Base-by-base conservation (phyloP, 2,888 invertebrate genomes). In the Empis livida region DNA sequence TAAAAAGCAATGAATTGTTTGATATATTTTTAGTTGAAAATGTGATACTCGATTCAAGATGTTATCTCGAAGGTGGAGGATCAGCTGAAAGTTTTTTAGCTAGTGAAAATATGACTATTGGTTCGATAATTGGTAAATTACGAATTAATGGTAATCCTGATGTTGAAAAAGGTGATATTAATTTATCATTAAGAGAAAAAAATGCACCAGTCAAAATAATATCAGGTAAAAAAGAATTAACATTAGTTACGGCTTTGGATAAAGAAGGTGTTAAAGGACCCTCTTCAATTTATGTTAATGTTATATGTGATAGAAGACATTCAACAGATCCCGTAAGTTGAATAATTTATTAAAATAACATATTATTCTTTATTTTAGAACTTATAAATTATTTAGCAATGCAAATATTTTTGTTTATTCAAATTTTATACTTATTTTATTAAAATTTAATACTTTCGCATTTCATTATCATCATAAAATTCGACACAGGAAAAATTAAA, bases 51-150 rank as follows among this genome's bases (percentile, higher is more conserved):
- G 91, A 92, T 72, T 86, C 86, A 61, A 77, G 91, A 61, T 93
- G 93, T 65, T 93, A 87, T 69, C 72, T 93, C 63, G 86, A 89
- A 72, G 88, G 84, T 60, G 92, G 92, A 35, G 89, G 89, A 42
- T 89, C 92, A 1, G 89, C 90, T 44, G 91, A 90, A 66, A 91
- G 85, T 65, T 88, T 93, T 68, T 85, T 90, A 66, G 87, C 92
- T 57, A 82, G 84, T 64, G 93, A 93, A 72, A 88, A 89, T 62
- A 74, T 82, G 43, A 76, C 82, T 15, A 80, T 91, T 42, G 89
- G 90, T 52, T 80, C 83, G 55, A 76, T 80, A 43, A 79, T 91
- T 50, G 35, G 35, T 35, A 63, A 81, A 20, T 67, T 92, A 43
- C 80, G 83, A 45, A 83, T 92, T 44, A 80, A 86, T 62, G 92